These are phyloP conservation scores for Dendrolimus houi DNA, from an alignment of 2,888 invertebrate genomes.

Conservation along the genomic window DNA sequence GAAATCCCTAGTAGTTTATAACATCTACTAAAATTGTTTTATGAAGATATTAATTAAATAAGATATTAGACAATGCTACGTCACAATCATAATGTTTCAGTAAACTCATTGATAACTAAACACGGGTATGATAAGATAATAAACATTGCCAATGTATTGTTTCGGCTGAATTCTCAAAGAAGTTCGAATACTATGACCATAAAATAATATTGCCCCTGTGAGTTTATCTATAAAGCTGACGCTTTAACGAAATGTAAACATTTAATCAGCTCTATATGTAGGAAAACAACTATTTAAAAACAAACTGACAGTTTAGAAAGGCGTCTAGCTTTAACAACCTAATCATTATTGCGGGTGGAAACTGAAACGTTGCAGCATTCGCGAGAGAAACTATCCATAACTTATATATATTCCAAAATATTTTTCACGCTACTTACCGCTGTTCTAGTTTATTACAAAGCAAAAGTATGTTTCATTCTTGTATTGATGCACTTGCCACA, in stretches of 20 bases:
- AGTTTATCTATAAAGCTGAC: background rate
- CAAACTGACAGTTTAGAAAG: conserved; percentile 58
- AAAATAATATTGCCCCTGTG: conserved; percentile 1
- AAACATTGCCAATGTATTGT: conserved; percentile 12
- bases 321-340: conserved; percentile 27
- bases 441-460: conserved; percentile 51
- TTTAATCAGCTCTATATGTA: conserved; percentile 9
- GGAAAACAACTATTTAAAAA: conserved; percentile 27
- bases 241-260: background rate
- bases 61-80: background rate
- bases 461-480: conserved; percentile 67
- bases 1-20: too few species aligned
- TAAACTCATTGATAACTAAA: conserved; percentile 23
- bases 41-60: too few species aligned
- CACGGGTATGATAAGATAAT: conserved; percentile 31
- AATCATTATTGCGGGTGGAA: conserved; percentile 27
- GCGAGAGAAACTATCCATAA: conserved; percentile 19
- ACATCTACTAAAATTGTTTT: too few species aligned
- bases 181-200: conserved; percentile 2
- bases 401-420: conserved; percentile 22
- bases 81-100: conserved; percentile 10
- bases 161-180: background rate
- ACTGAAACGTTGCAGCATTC: conserved; percentile 14
- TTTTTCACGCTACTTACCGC: conserved; percentile 50
- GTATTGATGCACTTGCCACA: conserved; percentile 62